Conservation (phyloP, 2,113 vertebrate genomes). For the Pogonocichla stellata region DNA sequence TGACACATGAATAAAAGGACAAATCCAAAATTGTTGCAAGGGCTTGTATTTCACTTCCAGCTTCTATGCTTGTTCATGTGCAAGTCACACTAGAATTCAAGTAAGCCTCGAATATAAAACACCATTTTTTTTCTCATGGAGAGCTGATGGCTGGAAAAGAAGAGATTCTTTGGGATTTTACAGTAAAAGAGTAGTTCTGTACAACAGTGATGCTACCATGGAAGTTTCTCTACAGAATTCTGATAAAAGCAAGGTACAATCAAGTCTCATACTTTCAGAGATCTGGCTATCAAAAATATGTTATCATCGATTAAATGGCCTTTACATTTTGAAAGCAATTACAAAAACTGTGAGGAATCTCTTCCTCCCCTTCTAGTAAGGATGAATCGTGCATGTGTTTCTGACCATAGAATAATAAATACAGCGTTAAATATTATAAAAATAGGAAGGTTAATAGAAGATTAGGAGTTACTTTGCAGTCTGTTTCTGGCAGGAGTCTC, state of each 20-base stretch:
- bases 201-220: neutral
- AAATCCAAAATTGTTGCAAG: neutral
- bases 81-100: neutral
- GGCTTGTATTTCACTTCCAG: neutral
- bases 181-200: neutral
- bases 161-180: neutral
- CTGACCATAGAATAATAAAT: neutral
- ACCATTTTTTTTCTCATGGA: neutral
- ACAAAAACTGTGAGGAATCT: neutral
- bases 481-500: neutral
- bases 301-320: neutral
- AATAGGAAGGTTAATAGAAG: neutral
- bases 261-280: neutral
- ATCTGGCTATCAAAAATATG: neutral
- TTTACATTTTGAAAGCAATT: neutral
- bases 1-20: neutral
- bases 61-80: neutral
- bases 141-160: neutral
- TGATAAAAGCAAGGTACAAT: neutral
- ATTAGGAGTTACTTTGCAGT: neutral
- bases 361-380: neutral
- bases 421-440: neutral
- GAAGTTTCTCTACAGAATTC: neutral
- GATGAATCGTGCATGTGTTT: neutral
- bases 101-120: neutral